Base-by-base conservation (phyloP, 1,140 invertebrate species). In the Onthophagus taurus region DNA sequence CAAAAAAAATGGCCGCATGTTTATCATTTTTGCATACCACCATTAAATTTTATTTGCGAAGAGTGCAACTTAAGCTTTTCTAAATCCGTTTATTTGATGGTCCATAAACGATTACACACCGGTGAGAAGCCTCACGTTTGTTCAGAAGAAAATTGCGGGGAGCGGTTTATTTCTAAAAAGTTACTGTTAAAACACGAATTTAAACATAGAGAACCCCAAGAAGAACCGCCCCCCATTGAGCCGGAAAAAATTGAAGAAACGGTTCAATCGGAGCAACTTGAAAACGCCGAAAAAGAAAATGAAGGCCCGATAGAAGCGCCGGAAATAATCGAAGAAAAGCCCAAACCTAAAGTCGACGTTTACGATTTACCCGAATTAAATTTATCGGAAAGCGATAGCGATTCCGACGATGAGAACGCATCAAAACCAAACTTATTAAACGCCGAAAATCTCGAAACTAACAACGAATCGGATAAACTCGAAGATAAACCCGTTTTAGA, bases 1-100 rank as follows among this genome's bases (percentile, higher is more conserved):
- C 83, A 89, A 50, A 89, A 89, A 57, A 88, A 88, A 52, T 90
- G 87, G 87, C 84, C 83, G 0, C 85, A 89, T 63, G 81, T 89
- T 7, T 91, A 89, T 67, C 87, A 91, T 58, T 90, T 89, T 58
- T 91, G 87, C 59, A 76, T 82, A 45, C 86, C 86, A 13, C 83
- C 86, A 4, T 67, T 72, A 11, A 67, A 74, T 18, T 89, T 89
- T 63, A 66, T 70, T 1, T 90, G 87, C 66, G 85, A 89, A 47
- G 81, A 86, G 53, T 91, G 87, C 60, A 77, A 74, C 55, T 68
- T 76, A 6, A 76, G 70, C 41, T 89, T 89, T 57, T 72, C 77
- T 1, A 77, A 70, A 56, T 82, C 86, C 4, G 81, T 85, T n/a
- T 78, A 75, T n/a, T 64, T 88, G 18, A 83, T 80, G 60, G 84